Conservation (phyloP, 2,113 vertebrate species). For the Amia ocellicauda region DNA sequence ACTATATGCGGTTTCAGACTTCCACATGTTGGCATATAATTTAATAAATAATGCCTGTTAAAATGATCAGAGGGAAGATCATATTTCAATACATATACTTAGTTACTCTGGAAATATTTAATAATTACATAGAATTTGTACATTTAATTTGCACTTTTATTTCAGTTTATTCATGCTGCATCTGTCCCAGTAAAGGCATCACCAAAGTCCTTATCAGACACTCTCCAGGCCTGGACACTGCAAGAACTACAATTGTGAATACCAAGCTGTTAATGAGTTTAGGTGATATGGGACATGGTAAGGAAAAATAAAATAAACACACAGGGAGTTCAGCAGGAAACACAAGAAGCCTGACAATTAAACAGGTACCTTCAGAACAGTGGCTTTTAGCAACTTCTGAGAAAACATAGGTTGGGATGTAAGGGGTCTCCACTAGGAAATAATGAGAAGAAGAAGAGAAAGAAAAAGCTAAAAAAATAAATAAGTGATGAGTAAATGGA, state of each 20-base stretch:
- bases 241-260: neutral
- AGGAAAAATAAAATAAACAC: neutral
- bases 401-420: conserved; percentile 27
- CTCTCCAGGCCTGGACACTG: neutral
- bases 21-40: too few species aligned
- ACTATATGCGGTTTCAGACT: too few species aligned
- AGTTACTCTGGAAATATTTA: too few species aligned
- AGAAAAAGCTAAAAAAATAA: neutral
- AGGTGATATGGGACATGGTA: neutral
- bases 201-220: neutral
- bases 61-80: too few species aligned
- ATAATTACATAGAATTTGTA: too few species aligned
- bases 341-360: neutral
- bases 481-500: neutral
- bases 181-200: too few species aligned
- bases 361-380: conserved; percentile 15
- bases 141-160: too few species aligned
- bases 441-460: conserved; percentile 1
- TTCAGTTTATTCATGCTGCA: neutral
- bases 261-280: neutral
- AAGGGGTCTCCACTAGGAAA: conserved; percentile 14
- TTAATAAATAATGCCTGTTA: too few species aligned
- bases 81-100: too few species aligned
- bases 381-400: conserved; percentile 15
- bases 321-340: neutral